phyloP scores from a whole-genome alignment of 2,113 vertebrate genomes.

The Oryzias javanicus region DNA sequence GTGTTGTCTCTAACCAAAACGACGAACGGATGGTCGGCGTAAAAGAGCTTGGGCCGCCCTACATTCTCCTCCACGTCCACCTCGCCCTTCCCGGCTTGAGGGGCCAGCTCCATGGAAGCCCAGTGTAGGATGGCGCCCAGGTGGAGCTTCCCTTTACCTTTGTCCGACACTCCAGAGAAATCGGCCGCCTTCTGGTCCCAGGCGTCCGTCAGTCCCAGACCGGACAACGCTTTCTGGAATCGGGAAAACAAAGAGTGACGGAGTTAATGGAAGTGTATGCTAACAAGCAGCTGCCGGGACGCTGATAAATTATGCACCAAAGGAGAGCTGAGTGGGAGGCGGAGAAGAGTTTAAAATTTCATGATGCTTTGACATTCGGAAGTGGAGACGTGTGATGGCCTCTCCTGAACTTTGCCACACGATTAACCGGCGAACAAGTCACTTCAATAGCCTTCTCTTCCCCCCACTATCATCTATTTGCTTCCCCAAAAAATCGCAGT shows the following conservation, averaged over 20 bases:
- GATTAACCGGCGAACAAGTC: slow-evolving; percentile 35
- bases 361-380: slow-evolving; percentile 54
- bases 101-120: slow-evolving; percentile 62
- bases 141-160: slow-evolving; percentile 51
- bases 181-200: slow-evolving; percentile 61
- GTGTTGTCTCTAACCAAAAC: slow-evolving; percentile 61
- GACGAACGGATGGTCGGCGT: slow-evolving; percentile 67
- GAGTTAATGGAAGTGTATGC: slow-evolving; percentile 5
- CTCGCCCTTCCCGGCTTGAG: slow-evolving; percentile 30
- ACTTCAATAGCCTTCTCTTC: slow-evolving; percentile 18
- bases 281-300: slow-evolving; percentile 31
- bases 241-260: background rate
- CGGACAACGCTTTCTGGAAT: slow-evolving; percentile 56
- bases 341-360: slow-evolving; percentile 52
- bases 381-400: slow-evolving; percentile 3
- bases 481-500: slow-evolving; percentile 30
- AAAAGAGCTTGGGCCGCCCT: slow-evolving; percentile 62
- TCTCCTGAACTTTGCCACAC: slow-evolving; percentile 3
- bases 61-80: slow-evolving; percentile 45
- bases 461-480: slow-evolving; percentile 33
- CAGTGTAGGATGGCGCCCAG: slow-evolving; percentile 63
- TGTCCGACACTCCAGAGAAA: slow-evolving; percentile 53
- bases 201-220: slow-evolving; percentile 62
- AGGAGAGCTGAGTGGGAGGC: slow-evolving; percentile 32
- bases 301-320: slow-evolving; percentile 57